Percentiles rank a stretch among this genome's conserved stretches.
Conservation (phyloP, 2,797 vertebrate species). For the Neosalanx taihuensis region DNA sequence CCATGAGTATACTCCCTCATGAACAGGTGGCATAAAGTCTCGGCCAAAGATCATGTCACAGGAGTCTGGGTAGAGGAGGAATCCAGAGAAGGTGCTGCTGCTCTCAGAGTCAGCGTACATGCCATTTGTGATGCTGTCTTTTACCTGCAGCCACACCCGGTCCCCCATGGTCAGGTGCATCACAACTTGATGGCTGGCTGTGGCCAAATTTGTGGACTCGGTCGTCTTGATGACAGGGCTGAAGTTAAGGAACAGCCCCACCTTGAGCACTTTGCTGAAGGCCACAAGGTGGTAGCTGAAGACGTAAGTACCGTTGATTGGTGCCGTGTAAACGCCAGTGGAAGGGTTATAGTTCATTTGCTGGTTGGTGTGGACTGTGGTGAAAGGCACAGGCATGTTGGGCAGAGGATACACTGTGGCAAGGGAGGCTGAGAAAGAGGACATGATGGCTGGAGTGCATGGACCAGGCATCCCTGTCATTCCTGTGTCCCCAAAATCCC, state of each 20-base stretch:
- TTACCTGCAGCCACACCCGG: constrained; percentile 71
- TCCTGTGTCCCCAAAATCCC: constrained; percentile 53
- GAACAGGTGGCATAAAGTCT: constrained; percentile 15
- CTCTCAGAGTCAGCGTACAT: constrained; percentile 42
- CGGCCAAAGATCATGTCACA: constrained; percentile 47
- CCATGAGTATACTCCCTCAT: constrained; percentile 16
- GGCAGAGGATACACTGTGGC: constrained; percentile 30
- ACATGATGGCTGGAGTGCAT: constrained; percentile 65
- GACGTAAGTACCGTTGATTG: constrained; percentile 70
- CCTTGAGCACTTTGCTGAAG: constrained; percentile 42
- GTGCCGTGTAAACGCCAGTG: constrained; percentile 59
- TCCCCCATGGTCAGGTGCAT: constrained; percentile 52
- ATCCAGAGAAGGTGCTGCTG: constrained; percentile 68
- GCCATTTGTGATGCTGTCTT: constrained; percentile 52
- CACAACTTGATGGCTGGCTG: constrained; percentile 55
- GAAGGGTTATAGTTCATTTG: constrained; percentile 38
- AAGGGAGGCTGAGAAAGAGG: constrained; percentile 63
- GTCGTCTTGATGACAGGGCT: constrained; percentile 50
- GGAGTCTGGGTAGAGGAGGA: constrained; percentile 65
- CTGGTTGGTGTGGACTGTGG: constrained; percentile 46
- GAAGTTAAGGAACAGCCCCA: constrained; percentile 65
- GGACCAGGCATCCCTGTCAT: constrained; percentile 60
- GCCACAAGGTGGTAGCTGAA: constrained; percentile 62
- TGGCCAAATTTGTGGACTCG: constrained; percentile 8
- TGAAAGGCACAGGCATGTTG: constrained; percentile 60